Percentiles rank a stretch among this genome's conserved stretches.
These are phyloP conservation scores for Ceratitis capitata DNA, from an alignment of 1,140 invertebrate species.

Conservation along the genomic window DNA sequence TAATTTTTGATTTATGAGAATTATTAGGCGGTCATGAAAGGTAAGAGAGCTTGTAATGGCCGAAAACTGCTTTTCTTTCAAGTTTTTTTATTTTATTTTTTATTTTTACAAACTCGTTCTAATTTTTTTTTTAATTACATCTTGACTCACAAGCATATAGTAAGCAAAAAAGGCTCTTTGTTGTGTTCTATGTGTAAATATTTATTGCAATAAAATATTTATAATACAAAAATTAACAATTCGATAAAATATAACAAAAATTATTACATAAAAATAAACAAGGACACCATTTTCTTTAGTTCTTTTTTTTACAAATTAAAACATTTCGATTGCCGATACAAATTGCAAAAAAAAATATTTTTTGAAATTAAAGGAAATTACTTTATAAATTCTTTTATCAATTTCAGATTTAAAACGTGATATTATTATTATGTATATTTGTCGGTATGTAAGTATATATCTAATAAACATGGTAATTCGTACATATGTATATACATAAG, in stretches of 20 bases:
- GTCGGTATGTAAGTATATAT: no score
- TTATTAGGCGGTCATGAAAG: no score
- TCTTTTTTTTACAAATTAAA: background rate
- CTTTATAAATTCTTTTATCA: background rate
- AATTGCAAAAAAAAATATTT: background rate
- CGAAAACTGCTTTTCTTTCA: no score
- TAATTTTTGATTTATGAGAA: no score
- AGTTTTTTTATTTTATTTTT: no score
- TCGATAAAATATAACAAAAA: constrained; percentile 30
- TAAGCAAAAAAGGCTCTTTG: no score
- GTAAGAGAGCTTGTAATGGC: no score
- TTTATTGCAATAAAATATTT: constrained; percentile 30
- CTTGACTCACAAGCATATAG: no score
- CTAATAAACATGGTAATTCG: background rate
- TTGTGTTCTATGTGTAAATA: background rate
- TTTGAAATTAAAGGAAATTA: background rate
- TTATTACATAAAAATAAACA: constrained; percentile 23
- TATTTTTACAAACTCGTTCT: no score
- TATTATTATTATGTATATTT: no score
- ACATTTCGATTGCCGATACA: background rate
- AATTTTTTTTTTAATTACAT: no score
- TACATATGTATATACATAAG: background rate
- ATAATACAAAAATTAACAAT: constrained; percentile 40
- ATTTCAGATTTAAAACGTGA: background rate
- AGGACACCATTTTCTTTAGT: constrained; percentile 1